Conservation (phyloP, 64 coral and sea anemone species). For the Montipora cactus region DNA sequence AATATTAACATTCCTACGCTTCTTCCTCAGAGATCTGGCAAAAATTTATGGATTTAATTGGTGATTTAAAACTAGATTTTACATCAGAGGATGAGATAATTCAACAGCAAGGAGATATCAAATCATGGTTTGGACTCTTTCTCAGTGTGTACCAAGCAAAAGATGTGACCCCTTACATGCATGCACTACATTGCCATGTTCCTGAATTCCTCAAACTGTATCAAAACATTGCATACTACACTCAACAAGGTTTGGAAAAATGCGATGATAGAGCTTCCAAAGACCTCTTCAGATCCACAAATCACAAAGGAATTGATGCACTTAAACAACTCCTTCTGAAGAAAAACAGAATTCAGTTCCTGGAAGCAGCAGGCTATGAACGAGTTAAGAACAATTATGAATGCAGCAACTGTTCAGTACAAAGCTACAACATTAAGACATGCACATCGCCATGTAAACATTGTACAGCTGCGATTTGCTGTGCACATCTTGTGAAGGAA, state of each 20-base stretch:
- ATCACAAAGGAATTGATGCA: constrained; percentile 52
- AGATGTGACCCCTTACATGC: constrained; percentile 62
- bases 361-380: constrained; percentile 28
- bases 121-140: constrained; percentile 43
- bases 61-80: constrained; percentile 44
- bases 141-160: constrained; percentile 36
- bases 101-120: constrained; percentile 14
- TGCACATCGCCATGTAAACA: constrained; percentile 7
- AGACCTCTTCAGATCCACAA: constrained; percentile 56
- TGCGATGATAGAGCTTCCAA: constrained; percentile 47
- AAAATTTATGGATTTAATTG: constrained; percentile 49
- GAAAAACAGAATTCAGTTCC: constrained; percentile 46
- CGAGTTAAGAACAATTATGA: constrained; percentile 28
- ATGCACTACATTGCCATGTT: constrained; percentile 42
- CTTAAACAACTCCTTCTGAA: constrained; percentile 61
- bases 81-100: neutral
- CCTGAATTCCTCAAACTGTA: constrained; percentile 42
- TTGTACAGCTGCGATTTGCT: constrained; percentile 4
- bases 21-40: constrained; percentile 46
- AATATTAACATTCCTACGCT: constrained; percentile 33
- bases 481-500: constrained; percentile 57
- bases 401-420: constrained; percentile 33
- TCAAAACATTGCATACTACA: constrained; percentile 45
- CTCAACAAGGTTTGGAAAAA: constrained; percentile 71
- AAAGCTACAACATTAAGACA: constrained; percentile 27